Evolutionary conservation across 2,113 vertebrate species (phyloP), one percentile per base, ranked within the genome.

Genomic region (Casuarius casuarius): DNA sequence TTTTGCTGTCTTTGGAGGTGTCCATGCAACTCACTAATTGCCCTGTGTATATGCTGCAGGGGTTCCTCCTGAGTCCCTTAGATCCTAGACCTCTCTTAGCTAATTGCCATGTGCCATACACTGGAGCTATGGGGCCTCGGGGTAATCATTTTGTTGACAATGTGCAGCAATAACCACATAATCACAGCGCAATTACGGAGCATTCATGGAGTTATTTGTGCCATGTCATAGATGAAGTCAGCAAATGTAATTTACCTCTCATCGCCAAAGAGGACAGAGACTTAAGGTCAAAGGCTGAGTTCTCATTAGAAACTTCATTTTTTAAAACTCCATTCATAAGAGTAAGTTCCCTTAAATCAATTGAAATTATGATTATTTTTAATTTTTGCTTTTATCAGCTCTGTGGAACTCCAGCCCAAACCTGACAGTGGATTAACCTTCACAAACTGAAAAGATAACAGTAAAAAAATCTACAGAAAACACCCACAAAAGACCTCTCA

Each of bases 71-170:
- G 71, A 82, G 81, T 26, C 68, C 46, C 81, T 93, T 79, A 82
- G 71, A 87, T 97, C 29, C 66, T 33, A 33, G 67, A 49, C 18
- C 85, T 93, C 90, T 91, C 95, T 93, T 81, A 83, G 82, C 67
- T 97, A 97, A 97, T 97, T 96, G 92, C 84, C 80, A 68, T 58
- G 91, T 95, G 89, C 89, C 81, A 61, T 28, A 87, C 88, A 79
- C 71, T 66, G 87, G 90, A 95, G 91, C 94, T 95, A 93, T 76
- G 44, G 91, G 95, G 52, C 91, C 63, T 87, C 77, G 66, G 88
- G 94, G 91, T 97, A 94, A 96, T 94, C 20, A 92, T 96, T 97
- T 96, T 97, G 95, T 97, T 97, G 97, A 97, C 96, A 94, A 95
- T 96, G 61, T 88, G 95, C 83, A 83, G 93, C 96, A 90, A 89